Percentiles rank a stretch among this genome's conserved stretches.
These are phyloP conservation scores for Syndactyla subalaris DNA, from an alignment of 2,797 vertebrate species.

Conservation along the genomic window DNA sequence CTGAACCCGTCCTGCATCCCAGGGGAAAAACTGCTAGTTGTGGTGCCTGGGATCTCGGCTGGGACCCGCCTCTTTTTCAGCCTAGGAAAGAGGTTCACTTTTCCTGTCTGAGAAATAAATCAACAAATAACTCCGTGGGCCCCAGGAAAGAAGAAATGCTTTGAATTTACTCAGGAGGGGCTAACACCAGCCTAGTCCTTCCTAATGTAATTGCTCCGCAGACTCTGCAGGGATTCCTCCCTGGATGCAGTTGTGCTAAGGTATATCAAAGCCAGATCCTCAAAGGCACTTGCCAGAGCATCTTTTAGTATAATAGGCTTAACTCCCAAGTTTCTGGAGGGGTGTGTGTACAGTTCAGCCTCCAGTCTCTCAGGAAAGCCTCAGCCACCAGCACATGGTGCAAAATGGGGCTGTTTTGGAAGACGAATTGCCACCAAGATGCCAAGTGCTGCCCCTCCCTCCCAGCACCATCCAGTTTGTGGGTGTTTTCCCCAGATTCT, in stretches of 20 bases:
- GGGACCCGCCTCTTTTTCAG: neutral
- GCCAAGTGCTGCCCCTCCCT: neutral
- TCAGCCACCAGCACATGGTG: neutral
- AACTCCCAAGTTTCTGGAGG: neutral
- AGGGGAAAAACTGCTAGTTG: neutral
- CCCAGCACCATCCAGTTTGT: neutral
- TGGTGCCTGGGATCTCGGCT: neutral
- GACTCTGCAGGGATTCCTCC: neutral
- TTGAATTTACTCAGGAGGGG: neutral
- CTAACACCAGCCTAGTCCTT: neutral
- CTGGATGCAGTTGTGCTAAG: neutral
- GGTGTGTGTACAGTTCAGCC: neutral
- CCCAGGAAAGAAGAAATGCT: neutral
- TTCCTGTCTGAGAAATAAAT: neutral
- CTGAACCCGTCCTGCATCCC: neutral
- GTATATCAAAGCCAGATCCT: constrained; percentile 1
- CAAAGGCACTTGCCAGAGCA: neutral
- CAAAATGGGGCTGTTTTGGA: neutral
- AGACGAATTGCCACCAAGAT: neutral
- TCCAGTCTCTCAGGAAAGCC: neutral
- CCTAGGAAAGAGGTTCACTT: neutral
- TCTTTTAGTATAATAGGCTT: neutral
- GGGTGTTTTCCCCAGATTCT: neutral
- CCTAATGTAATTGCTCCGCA: neutral
- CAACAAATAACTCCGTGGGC: neutral